phyloP scores from a whole-genome alignment of 2,113 vertebrate species.

The Muntiacus muntjak region DNA sequence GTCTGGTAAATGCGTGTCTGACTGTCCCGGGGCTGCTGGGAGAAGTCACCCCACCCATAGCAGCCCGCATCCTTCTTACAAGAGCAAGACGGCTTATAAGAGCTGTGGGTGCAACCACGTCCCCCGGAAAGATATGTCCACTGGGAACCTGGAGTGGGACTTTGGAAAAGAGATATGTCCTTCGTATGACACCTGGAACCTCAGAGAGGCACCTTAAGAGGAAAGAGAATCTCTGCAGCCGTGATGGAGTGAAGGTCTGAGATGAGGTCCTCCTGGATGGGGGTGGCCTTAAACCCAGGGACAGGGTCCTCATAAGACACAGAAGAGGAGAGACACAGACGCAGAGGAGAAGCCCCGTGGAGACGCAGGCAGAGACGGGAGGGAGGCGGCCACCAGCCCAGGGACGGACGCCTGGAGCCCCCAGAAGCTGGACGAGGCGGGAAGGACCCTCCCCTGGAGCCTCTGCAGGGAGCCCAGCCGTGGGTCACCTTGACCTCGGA shows the following conservation, averaged over 20 bases:
- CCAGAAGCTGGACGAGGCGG: fast-evolving
- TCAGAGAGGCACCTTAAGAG: background rate
- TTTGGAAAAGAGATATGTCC: background rate
- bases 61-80: background rate
- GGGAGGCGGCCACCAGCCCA: background rate
- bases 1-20: fast-evolving
- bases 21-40: fast-evolving
- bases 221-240: background rate
- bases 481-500: background rate
- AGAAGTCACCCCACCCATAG: fast-evolving
- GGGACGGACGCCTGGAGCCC: fast-evolving
- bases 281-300: background rate
- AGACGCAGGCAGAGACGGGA: fast-evolving
- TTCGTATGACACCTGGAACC: background rate
- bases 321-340: fast-evolving
- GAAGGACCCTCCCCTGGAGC: fast-evolving
- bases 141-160: fast-evolving
- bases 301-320: background rate
- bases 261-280: background rate
- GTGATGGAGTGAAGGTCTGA: background rate
- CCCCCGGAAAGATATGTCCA: background rate
- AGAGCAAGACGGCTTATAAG: fast-evolving
- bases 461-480: fast-evolving
- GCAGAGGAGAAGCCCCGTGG: fast-evolving
- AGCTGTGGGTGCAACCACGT: background rate